phyloP scores from a whole-genome alignment of 1,140 invertebrate species.

The Cydia pomonella region DNA sequence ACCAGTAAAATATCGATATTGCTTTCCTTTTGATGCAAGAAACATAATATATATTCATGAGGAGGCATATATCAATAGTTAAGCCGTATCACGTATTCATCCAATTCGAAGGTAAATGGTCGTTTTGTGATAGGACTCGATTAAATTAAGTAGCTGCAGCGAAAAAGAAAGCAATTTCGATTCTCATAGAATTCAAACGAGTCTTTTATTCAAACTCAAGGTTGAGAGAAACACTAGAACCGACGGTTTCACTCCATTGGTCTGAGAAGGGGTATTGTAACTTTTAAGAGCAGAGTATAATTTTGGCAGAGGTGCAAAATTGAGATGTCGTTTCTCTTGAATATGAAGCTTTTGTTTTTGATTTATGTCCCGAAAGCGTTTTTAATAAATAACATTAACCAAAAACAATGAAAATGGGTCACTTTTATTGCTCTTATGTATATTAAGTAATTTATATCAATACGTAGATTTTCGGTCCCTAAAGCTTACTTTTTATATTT shows the following conservation, averaged over 20 bases:
- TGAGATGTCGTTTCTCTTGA: too few species aligned
- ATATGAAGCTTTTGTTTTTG: too few species aligned
- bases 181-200: slow-evolving; percentile 80
- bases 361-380: too few species aligned
- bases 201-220: slow-evolving; percentile 77
- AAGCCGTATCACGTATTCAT: slow-evolving; percentile 43
- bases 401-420: too few species aligned
- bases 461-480: too few species aligned
- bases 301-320: background rate
- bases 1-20: too few species aligned
- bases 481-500: too few species aligned
- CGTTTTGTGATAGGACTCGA: slow-evolving; percentile 71
- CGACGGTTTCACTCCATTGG: slow-evolving; percentile 62
- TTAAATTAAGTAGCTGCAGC: slow-evolving; percentile 79
- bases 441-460: too few species aligned
- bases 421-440: too few species aligned
- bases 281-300: slow-evolving; percentile 50
- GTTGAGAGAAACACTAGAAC: slow-evolving; percentile 69
- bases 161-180: slow-evolving; percentile 77
- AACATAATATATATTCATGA: background rate
- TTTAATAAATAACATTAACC: too few species aligned
- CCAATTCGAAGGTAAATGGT: slow-evolving; percentile 63
- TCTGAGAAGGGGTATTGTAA: slow-evolving; percentile 58
- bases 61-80: background rate
- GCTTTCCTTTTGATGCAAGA: too few species aligned